These are phyloP conservation scores for Halocynthia roretzi DNA, from an alignment of 23 tunicate genomes.

Conservation along the genomic window DNA sequence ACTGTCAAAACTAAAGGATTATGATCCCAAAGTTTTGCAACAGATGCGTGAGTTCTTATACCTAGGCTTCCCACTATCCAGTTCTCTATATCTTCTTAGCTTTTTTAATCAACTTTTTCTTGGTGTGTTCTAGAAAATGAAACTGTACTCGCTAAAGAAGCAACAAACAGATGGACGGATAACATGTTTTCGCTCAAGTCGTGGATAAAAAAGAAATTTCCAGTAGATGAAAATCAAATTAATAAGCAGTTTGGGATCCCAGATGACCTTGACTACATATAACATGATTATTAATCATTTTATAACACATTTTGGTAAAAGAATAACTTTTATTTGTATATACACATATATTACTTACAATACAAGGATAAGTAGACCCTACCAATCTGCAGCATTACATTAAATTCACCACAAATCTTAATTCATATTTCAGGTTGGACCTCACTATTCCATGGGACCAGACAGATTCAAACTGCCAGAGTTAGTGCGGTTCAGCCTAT, in stretches of 20 bases:
- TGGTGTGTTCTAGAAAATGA: conserved; percentile 27
- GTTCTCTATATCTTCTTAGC: background rate
- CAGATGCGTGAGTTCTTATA: conserved; percentile 35
- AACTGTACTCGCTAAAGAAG: conserved; percentile 50
- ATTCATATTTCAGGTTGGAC: no score
- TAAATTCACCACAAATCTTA: no score
- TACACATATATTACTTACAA: no score
- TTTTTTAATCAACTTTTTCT: background rate
- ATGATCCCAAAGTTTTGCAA: conserved; percentile 62
- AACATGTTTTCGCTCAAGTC: conserved; percentile 70
- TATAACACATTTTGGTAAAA: no score
- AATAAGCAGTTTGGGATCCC: conserved; percentile 94
- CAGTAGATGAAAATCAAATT: conserved; percentile 68
- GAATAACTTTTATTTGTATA: no score
- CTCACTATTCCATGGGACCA: no score
- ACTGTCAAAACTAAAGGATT: conserved; percentile 42
- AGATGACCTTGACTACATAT: conserved; percentile 90
- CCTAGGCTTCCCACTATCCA: background rate
- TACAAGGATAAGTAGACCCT: no score
- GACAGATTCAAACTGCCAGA: no score
- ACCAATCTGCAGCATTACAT: no score
- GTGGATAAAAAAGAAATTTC: conserved; percentile 95
- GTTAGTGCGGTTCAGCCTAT: no score
- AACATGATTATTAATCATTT: no score
- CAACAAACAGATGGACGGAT: conserved; percentile 98